Evolutionary conservation across 2,797 vertebrate species (phyloP).

Genomic region (Petrocephalus sullivani): DNA sequence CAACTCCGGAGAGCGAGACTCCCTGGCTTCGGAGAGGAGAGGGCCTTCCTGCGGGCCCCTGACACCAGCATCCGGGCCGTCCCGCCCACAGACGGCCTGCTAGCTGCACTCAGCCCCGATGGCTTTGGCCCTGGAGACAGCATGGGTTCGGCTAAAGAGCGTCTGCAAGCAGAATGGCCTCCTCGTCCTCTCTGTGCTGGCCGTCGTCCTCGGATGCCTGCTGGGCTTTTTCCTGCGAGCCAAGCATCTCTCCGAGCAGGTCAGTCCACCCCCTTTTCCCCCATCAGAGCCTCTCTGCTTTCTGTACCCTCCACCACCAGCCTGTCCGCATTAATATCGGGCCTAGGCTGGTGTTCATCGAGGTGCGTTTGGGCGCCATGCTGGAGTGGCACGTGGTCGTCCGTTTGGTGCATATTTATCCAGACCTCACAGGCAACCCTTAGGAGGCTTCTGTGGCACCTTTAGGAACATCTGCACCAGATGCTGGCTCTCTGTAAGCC

Average conservation of each 20-base stretch:
- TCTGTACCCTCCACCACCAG: neutral
- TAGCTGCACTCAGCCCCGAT: constrained; percentile 58
- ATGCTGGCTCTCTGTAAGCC: too few relatives aligned
- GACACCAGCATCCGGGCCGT: neutral
- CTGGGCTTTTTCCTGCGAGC: constrained; percentile 93
- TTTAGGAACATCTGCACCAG: too few relatives aligned
- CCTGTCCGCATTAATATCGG: too few relatives aligned
- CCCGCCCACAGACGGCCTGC: constrained; percentile 60
- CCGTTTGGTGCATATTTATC: too few relatives aligned
- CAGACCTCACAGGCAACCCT: too few relatives aligned
- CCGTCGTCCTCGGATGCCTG: constrained; percentile 90
- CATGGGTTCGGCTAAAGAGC: constrained; percentile 79
- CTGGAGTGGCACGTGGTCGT: too few relatives aligned
- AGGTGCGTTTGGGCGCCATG: too few relatives aligned
- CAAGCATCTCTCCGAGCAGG: constrained; percentile 86
- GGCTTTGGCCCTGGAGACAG: constrained; percentile 74
- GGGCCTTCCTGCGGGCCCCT: constrained; percentile 39
- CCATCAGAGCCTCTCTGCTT: neutral
- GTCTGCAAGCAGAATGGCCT: constrained; percentile 89
- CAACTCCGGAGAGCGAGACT: constrained; percentile 43
- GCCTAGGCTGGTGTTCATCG: too few relatives aligned
- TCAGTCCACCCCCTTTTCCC: constrained; percentile 52
- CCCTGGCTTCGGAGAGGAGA: constrained; percentile 33
- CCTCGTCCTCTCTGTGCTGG: constrained; percentile 90
- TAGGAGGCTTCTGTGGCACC: too few relatives aligned